These are phyloP conservation scores for Neoaliturus tenellus DNA, from an alignment of 2,888 invertebrate species.

Conservation along the genomic window DNA sequence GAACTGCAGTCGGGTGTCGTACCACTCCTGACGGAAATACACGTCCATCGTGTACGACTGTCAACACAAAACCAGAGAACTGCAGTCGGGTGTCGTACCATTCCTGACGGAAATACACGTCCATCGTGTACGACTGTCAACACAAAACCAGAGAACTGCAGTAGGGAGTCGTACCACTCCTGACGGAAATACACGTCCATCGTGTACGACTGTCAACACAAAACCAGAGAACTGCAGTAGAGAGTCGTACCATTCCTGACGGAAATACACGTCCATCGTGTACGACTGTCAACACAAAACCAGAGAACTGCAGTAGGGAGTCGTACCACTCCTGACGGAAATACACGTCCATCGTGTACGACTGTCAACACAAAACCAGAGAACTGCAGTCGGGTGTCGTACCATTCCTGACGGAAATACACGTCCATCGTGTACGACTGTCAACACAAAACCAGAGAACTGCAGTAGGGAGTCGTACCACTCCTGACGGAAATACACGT, in stretches of 20 bases:
- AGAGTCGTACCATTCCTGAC: no score
- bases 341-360: slow-evolving; percentile 72
- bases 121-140: slow-evolving; percentile 65
- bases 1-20: no score
- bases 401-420: slow-evolving; percentile 74
- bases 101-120: no score
- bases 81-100: no score
- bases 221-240: no score
- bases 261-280: no score
- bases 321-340: slow-evolving; percentile 73
- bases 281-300: no score
- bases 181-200: no score
- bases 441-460: slow-evolving; percentile 62
- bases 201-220: slow-evolving; percentile 65
- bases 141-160: no score
- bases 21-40: slow-evolving; percentile 74
- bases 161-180: no score
- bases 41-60: slow-evolving; percentile 72
- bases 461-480: slow-evolving; percentile 76
- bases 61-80: background rate
- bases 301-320: no score
- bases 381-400: slow-evolving; percentile 74
- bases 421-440: slow-evolving; percentile 72
- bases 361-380: slow-evolving; percentile 63
- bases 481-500: slow-evolving; percentile 72